Percentiles rank a stretch among this genome's conserved stretches.
These are phyloP conservation scores for Plestiodon gilberti DNA, from an alignment of 2,113 vertebrate genomes.

Conservation along the genomic window DNA sequence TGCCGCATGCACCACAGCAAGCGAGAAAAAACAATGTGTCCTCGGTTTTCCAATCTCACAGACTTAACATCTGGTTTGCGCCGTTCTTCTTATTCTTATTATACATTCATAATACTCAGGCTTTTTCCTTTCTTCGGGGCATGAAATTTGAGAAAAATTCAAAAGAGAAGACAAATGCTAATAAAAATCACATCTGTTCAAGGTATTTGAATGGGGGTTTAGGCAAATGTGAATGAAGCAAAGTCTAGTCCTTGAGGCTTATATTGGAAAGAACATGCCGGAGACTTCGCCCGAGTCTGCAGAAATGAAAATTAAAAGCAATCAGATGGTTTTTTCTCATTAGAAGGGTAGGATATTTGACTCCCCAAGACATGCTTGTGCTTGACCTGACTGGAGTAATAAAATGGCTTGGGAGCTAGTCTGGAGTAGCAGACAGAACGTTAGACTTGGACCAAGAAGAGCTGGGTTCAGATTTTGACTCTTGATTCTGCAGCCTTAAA, in stretches of 20 bases:
- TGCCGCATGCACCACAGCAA: neutral
- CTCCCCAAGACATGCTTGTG: neutral
- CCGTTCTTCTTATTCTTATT: constrained; percentile 8
- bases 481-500: neutral
- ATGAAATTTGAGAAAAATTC: constrained; percentile 19
- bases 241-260: neutral
- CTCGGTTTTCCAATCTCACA: constrained; percentile 16
- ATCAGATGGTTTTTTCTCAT: neutral
- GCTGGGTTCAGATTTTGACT: neutral
- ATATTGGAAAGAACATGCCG: neutral
- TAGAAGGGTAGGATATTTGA: neutral
- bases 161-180: constrained; percentile 11
- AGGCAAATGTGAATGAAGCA: accelerated
- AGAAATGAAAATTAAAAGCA: constrained; percentile 16
- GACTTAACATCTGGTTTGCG: constrained; percentile 2
- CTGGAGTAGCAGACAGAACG: neutral
- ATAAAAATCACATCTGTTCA: constrained; percentile 36
- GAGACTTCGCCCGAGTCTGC: neutral
- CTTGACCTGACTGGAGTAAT: neutral
- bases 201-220: constrained; percentile 4
- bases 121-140: constrained; percentile 22
- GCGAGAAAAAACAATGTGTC: neutral
- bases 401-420: neutral
- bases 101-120: constrained; percentile 26
- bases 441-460: neutral